Conservation (phyloP, 2,113 vertebrate genomes). For the Cyanoderma ruficeps region DNA sequence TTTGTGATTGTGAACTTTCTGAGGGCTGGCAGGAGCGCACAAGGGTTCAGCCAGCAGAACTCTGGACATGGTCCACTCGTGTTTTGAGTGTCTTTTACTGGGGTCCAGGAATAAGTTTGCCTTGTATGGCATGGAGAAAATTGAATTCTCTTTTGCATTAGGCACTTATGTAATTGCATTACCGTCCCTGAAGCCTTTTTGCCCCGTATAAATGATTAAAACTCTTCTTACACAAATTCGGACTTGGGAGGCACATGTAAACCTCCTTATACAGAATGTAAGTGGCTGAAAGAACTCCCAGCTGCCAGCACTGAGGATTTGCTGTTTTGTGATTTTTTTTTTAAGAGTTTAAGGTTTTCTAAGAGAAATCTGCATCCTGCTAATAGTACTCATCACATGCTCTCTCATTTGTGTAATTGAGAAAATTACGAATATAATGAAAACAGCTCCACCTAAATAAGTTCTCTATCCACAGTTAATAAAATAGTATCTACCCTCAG, state of each 20-base stretch:
- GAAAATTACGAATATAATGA: conserved; percentile 27
- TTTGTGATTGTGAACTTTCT: conserved; percentile 36
- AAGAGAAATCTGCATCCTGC: neutral
- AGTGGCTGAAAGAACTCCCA: neutral
- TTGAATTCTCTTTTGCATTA: neutral
- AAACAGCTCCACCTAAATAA: neutral
- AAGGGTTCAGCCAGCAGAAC: conserved; percentile 47
- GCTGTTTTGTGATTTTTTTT: conserved; percentile 6
- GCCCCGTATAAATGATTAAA: conserved; percentile 7
- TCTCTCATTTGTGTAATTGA: conserved; percentile 32
- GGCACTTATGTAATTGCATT: neutral
- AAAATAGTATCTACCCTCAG: conserved; percentile 5
- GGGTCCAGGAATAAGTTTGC: conserved; percentile 43
- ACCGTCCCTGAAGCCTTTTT: neutral
- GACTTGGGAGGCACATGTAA: neutral
- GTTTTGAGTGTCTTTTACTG: neutral
- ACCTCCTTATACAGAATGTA: neutral
- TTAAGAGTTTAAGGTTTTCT: neutral
- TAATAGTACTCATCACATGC: neutral
- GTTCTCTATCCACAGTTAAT: neutral
- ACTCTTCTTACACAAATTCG: neutral
- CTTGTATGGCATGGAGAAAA: conserved; percentile 64
- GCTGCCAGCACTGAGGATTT: neutral
- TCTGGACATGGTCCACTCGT: neutral
- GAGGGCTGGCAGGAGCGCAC: conserved; percentile 52